These are phyloP conservation scores for Corythornis cristatus DNA, from an alignment of 2,113 vertebrate genomes.

Conservation along the genomic window DNA sequence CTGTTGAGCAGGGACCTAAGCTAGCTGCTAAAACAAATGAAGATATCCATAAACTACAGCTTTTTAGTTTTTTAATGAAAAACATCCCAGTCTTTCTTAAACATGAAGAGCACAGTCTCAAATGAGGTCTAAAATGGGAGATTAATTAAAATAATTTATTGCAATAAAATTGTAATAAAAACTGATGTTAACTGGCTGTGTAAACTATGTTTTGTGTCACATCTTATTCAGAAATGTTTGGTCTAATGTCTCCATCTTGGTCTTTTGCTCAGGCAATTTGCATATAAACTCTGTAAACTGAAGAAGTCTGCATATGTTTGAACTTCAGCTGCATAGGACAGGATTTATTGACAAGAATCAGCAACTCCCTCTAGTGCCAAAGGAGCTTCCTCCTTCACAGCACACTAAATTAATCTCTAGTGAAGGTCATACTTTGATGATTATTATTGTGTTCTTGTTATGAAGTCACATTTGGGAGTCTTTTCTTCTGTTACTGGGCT, in stretches of 20 bases:
- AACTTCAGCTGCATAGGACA: background rate
- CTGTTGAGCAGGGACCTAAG: background rate
- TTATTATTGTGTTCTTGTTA: background rate
- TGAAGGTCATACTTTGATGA: background rate
- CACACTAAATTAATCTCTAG: background rate
- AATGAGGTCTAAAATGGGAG: background rate
- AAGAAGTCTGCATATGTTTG: background rate
- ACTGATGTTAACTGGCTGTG: background rate
- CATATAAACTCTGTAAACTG: background rate
- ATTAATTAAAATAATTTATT: background rate
- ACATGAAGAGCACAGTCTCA: background rate
- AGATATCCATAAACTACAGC: background rate
- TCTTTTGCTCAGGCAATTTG: background rate
- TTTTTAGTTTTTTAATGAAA: background rate
- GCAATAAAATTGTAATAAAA: background rate
- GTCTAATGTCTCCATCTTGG: background rate
- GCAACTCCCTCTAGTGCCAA: slow-evolving; percentile 16
- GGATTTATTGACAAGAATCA: background rate
- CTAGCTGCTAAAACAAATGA: background rate
- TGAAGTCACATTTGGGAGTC: background rate
- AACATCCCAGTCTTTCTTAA: background rate
- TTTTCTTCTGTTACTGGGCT: background rate
- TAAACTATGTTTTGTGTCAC: background rate
- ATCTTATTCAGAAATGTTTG: background rate
- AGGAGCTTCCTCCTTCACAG: background rate